Base-by-base conservation (phyloP, 2,113 vertebrate genomes). In the Nyctibius bracteatus region DNA sequence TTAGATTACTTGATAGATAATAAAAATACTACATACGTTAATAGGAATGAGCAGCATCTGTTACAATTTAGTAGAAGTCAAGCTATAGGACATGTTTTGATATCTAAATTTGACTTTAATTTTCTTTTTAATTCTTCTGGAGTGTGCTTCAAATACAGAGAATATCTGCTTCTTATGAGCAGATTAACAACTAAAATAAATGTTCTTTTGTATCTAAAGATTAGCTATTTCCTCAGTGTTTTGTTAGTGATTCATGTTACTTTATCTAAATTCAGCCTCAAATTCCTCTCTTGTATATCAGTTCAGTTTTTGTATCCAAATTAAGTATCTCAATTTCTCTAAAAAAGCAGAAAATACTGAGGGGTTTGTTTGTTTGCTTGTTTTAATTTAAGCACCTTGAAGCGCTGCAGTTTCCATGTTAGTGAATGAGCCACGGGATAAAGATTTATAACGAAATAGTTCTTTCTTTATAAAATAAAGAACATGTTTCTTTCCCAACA, bases 361-460 rank as follows among this genome's bases (percentile, higher is more conserved):
- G 52, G 67, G 33, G 9, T 28, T 62, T 4, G 44, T 81, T 92
- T 33, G 44, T 54, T 79, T 30, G 27, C 73, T 77, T 51, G 15
- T 49, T 72, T 51, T 58, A 65, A 74, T 94, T 74, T 94, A 80
- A 95, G 73, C 23, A 81, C 78, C 54, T 82, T 62, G 84, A 94
- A 96, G 83, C 14, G 28, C 75, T 92, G 74, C 46, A 59, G 46
- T 54, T 83, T 81, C 44, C 68, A 72, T 5, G 2, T 87, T 93
- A 94, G 71, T 91, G 82, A 95, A 86, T 58, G 59, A 96, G 46
- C 57, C 37, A 11, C 1, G 8, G 47, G 66, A 96, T 85, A 72
- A 95, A 90, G n/a, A 82, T 49, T 86, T 96, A 79, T 47, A 95
- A 96, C 80, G 95, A 96, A 96, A 88, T 21, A 44, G 72, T 73